phyloP scores from a whole-genome alignment of 2,113 vertebrate genomes.

The Oncorhynchus nerka region DNA sequence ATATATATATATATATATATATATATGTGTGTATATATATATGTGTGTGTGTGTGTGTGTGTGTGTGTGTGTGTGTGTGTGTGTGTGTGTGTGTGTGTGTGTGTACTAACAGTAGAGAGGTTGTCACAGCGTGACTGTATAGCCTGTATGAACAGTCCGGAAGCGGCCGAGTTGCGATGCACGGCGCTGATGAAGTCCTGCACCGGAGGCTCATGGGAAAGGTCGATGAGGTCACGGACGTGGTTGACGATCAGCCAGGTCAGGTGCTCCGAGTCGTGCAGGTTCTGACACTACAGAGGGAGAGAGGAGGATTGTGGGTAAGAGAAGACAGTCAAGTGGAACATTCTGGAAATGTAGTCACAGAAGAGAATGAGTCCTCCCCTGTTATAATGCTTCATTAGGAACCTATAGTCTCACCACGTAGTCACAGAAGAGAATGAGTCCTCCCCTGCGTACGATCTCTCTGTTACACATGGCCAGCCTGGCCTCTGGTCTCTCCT shows the following conservation, averaged over 20 bases:
- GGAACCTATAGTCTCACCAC: slow-evolving; percentile 83
- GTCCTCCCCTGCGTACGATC: slow-evolving; percentile 89
- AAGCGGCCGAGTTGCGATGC: slow-evolving; percentile 94
- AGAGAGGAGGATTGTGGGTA: background rate
- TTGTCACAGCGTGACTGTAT: slow-evolving; percentile 96
- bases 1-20: rapidly evolving
- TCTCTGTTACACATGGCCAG: slow-evolving; percentile 89
- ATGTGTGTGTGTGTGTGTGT: too few species aligned
- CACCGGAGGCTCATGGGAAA: slow-evolving; percentile 95
- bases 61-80: too few species aligned
- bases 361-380: too few species aligned
- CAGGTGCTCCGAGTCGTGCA: slow-evolving; percentile 95
- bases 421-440: slow-evolving; percentile 97
- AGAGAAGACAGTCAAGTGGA: background rate
- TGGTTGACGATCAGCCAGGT: slow-evolving; percentile 98
- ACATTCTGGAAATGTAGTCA: too few species aligned
- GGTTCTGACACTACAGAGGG: slow-evolving; percentile 88
- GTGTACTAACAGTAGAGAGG: slow-evolving; percentile 82
- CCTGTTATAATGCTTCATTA: slow-evolving; percentile 38
- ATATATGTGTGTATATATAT: too few species aligned
- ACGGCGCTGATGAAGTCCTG: slow-evolving; percentile 97
- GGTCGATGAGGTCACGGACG: slow-evolving; percentile 89
- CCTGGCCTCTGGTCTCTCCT: slow-evolving; percentile 67
- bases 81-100: too few species aligned
- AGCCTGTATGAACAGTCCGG: slow-evolving; percentile 97